A percentile compares a stretch with the other conserved stretches of the same genome.
These are phyloP conservation scores for Mungos mungo DNA, from an alignment of 2,113 vertebrate species.

Conservation along the genomic window DNA sequence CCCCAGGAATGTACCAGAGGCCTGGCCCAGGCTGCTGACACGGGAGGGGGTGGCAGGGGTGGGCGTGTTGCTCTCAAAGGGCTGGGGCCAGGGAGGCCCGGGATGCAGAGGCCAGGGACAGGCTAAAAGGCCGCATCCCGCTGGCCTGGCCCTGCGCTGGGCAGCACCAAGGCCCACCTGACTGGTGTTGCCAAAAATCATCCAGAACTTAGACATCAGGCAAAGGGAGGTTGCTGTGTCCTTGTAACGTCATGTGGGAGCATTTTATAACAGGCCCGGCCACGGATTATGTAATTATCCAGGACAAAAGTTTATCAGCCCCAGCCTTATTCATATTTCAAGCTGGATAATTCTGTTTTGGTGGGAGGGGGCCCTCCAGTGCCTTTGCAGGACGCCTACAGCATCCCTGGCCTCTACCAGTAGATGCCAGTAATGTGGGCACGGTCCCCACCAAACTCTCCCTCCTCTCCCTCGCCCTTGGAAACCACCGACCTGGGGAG, in stretches of 20 bases:
- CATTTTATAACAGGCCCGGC: background rate
- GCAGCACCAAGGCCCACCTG: background rate
- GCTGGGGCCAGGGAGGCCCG: accelerated
- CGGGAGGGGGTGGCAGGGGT: background rate
- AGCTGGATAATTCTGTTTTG: background rate
- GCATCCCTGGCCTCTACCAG: background rate
- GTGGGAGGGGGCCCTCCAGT: background rate
- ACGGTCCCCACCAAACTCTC: background rate
- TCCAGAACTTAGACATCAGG: background rate
- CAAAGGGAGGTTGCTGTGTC: background rate
- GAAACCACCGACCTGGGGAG: background rate
- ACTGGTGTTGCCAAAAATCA: accelerated
- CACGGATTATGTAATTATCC: background rate
- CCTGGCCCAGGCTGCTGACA: background rate
- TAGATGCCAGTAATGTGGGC: accelerated
- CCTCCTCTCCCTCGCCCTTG: background rate
- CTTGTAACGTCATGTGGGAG: accelerated
- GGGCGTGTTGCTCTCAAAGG: background rate
- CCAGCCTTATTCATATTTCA: too few species aligned
- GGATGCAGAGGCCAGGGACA: accelerated
- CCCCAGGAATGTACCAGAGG: slow-evolving; percentile 37
- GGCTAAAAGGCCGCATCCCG: background rate
- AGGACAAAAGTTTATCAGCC: background rate
- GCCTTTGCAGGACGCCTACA: accelerated
- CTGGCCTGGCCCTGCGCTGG: accelerated